Base-by-base conservation (phyloP, 2,113 vertebrate species). In the Jacana jacana region DNA sequence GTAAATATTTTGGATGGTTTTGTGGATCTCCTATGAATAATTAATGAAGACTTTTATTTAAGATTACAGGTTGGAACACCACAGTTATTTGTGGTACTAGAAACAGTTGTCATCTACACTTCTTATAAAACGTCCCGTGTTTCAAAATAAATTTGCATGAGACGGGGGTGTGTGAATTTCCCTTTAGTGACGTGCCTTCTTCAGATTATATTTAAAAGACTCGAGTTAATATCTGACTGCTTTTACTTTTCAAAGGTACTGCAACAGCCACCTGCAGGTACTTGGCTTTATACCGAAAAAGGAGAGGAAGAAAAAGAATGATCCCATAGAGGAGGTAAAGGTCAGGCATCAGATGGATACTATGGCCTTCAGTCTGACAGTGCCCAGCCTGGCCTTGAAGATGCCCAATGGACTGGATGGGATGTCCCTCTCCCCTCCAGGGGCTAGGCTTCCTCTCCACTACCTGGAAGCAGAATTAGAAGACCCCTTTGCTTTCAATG, bases 251-350 rank as follows among this genome's bases (percentile, higher is more conserved):
- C 65, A 52, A 98, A 99, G 99, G 98, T 99, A 99, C 98, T 99
- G 99, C 98, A 99, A 99, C 98, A 99, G 99, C 97, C 99, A 99
- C 94, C 98, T 99, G 97, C 99, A 99, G 97, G 99, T 99, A 96
- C 99, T 99, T 91, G 99, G 99, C 95, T 99, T 99, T 97, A 99
- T 99, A 98, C 99, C 99, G 88, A 99, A 99, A 98, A 99, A 99
- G 97, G 99, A 99, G 97, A 99, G 99, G 94, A 99, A 99, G 98
- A 99, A 99, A 98, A 99, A 99, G 98, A 99, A 99, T 77, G 99
- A 99, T 88, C 97, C 98, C 85, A 94, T 99, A 98, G 99, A 99
- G 91, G 99, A 99, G 61, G 98, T 99, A 70, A 99, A 99, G 95
- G 98, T 98, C 68, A 98, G 98, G 95, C 98, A 99, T 96, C 99